Percentiles rank a stretch among this genome's conserved stretches.
Conservation (phyloP, 2,113 vertebrate genomes). For the Willisornis vidua region DNA sequence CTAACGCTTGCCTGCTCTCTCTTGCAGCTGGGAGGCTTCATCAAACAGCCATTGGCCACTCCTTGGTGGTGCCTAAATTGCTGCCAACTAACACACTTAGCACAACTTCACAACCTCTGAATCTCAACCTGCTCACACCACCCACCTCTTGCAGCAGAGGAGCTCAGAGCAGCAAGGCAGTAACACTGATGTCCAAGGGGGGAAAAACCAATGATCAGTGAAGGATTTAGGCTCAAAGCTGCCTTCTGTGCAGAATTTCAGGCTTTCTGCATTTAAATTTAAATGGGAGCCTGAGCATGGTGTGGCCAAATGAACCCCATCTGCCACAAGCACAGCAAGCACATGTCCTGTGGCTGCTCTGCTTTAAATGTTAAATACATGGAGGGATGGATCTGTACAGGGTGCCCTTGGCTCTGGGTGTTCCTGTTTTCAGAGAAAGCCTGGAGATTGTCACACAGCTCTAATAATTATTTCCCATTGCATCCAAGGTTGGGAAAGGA, state of each 20-base stretch:
- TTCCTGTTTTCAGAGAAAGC: background rate
- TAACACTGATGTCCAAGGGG: background rate
- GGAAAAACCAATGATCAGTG: background rate
- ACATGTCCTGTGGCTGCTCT: background rate
- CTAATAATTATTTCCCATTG: slow-evolving; percentile 50
- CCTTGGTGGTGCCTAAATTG: background rate
- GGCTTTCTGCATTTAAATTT: background rate
- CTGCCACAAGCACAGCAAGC: background rate
- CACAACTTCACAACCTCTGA: background rate
- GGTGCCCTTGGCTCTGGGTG: background rate
- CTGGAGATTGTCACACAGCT: slow-evolving; percentile 21
- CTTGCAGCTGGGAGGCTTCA: background rate
- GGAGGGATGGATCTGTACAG: background rate
- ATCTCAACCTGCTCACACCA: background rate
- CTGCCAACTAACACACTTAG: background rate
- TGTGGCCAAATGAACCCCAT: background rate
- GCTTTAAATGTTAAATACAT: background rate
- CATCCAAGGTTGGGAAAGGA: background rate
- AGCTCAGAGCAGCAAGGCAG: background rate
- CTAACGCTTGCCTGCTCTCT: background rate
- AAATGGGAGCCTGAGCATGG: background rate
- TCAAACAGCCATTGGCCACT: background rate
- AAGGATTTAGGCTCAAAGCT: background rate
- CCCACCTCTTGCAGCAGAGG: background rate
- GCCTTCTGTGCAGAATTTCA: background rate